Percentiles rank a stretch among this genome's conserved stretches.
These are phyloP conservation scores for Darevskia nairensis DNA, from an alignment of 2,797 vertebrate genomes.

Conservation along the genomic window DNA sequence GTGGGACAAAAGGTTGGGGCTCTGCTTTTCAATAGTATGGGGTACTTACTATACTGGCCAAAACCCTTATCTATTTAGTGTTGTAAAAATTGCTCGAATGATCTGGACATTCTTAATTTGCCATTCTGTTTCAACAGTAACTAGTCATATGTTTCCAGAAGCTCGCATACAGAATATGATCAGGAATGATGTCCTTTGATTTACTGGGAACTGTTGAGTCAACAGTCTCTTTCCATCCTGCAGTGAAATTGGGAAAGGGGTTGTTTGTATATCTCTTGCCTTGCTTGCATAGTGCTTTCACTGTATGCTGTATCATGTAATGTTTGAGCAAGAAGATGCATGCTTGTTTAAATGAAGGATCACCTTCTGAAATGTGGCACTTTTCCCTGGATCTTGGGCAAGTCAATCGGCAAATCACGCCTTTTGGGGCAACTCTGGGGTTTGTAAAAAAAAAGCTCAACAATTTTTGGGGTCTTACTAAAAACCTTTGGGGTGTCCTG, in stretches of 20 bases:
- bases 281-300: neutral
- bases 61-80: too few relatives aligned
- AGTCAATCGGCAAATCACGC: too few relatives aligned
- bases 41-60: too few relatives aligned
- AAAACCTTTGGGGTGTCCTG: too few relatives aligned
- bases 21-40: too few relatives aligned
- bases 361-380: neutral
- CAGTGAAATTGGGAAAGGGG: neutral
- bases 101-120: too few relatives aligned
- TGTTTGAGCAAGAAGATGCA: neutral
- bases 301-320: neutral
- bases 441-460: too few relatives aligned
- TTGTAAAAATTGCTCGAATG: too few relatives aligned
- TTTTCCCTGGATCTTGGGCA: too few relatives aligned
- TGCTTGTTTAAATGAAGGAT: neutral
- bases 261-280: neutral
- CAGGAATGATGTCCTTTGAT: neutral
- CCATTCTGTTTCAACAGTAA: neutral
- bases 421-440: too few relatives aligned
- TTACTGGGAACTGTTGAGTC: neutral
- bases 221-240: neutral
- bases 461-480: too few relatives aligned
- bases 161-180: neutral
- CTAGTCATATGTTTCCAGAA: neutral
- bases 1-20: too few relatives aligned